Conservation (phyloP, 2,113 vertebrate genomes). For the Sarotherodon lohbergeri region DNA sequence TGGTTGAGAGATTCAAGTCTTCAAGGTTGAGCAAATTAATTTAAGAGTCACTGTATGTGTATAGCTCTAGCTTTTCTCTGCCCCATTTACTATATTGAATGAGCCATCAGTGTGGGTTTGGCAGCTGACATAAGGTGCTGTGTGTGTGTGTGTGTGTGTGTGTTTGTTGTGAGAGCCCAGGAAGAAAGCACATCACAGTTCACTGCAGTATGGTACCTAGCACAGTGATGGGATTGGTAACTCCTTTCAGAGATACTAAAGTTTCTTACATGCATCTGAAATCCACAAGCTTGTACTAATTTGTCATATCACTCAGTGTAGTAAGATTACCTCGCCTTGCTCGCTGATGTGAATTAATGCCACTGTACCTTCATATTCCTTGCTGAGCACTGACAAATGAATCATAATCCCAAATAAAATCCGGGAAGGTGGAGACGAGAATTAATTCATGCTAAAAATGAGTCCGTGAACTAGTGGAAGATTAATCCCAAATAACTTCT, state of each 20-base stretch:
- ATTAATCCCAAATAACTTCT: conserved; percentile 40
- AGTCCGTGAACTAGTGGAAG: background rate
- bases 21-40: conserved; percentile 49
- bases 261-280: background rate
- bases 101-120: conserved; percentile 24
- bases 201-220: background rate
- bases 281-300: conserved; percentile 1
- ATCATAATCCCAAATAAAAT: conserved; percentile 40
- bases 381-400: conserved; percentile 32
- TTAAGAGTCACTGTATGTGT: conserved; percentile 34
- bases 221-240: background rate
- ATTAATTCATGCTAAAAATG: background rate
- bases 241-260: background rate
- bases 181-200: background rate
- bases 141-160: background rate
- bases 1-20: background rate
- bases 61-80: conserved; percentile 34
- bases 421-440: conserved; percentile 11
- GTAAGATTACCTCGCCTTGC: background rate
- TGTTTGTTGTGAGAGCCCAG: background rate
- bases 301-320: background rate
- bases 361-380: background rate
- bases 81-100: conserved; percentile 46
- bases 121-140: conserved; percentile 5
- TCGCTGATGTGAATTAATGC: background rate